Conservation (phyloP, 2,888 invertebrate genomes). For the Microdon myrmicae region DNA sequence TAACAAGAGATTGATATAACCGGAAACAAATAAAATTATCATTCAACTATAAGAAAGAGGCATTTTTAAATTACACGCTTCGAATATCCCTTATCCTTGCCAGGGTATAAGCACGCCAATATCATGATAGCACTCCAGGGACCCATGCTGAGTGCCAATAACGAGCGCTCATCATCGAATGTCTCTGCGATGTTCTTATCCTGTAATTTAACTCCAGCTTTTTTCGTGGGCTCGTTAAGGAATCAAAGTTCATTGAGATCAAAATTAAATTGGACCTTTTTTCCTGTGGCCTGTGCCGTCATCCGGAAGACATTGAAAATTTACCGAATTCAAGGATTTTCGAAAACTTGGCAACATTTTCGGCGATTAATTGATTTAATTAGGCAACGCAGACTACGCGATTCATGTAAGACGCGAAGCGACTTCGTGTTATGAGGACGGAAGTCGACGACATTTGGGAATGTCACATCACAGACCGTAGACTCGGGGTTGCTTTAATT, state of each 20-base stretch:
- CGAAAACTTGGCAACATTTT: neutral
- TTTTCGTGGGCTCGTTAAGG: constrained; percentile 27
- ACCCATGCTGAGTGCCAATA: constrained; percentile 55
- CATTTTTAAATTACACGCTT: constrained; percentile 42
- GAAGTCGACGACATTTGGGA: constrained; percentile 1
- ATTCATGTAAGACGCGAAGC: no score
- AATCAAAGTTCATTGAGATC: constrained; percentile 52
- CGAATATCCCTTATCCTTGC: constrained; percentile 30
- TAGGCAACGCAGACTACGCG: no score
- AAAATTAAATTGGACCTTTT: no score
- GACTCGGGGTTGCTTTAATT: constrained; percentile 5
- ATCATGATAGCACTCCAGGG: constrained; percentile 61
- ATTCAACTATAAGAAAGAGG: constrained; percentile 32
- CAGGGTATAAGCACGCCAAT: constrained; percentile 24
- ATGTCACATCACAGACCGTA: constrained; percentile 2
- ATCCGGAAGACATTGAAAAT: no score
- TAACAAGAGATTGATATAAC: constrained; percentile 30
- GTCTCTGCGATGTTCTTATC: neutral
- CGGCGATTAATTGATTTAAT: constrained; percentile 39
- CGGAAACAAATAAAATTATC: constrained; percentile 40
- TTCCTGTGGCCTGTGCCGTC: no score
- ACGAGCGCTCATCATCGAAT: constrained; percentile 29
- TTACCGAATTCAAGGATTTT: neutral
- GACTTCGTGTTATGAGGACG: no score
- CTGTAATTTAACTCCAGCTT: constrained; percentile 3